A percentile compares a stretch with the other conserved stretches of the same genome.
Conservation (phyloP, 2,888 invertebrate species). For the Tenthredo notha region DNA sequence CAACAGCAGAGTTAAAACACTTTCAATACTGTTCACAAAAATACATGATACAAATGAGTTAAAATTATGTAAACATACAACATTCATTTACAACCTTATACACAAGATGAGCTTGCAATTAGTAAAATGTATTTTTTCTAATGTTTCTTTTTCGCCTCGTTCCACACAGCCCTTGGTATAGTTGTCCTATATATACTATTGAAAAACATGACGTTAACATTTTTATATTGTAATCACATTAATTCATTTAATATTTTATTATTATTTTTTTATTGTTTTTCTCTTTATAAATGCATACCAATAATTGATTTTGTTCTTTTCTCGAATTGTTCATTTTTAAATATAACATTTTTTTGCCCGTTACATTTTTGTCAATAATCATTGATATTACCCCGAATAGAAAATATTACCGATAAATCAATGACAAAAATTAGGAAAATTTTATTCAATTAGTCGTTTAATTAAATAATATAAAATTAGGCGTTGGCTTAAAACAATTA, state of each 20-base stretch:
- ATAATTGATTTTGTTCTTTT: neutral
- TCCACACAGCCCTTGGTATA: conserved; percentile 46
- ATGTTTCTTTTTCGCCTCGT: conserved; percentile 22
- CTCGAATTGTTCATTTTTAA: neutral
- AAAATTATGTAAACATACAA: conserved; percentile 51
- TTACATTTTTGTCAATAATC: neutral
- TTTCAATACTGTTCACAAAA: conserved; percentile 77
- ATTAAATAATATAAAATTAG: conserved; percentile 7
- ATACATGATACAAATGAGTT: conserved; percentile 69
- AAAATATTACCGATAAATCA: conserved; percentile 13
- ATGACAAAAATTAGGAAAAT: neutral
- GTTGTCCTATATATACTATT: conserved; percentile 37
- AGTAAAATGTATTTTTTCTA: conserved; percentile 30
- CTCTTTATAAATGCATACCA: neutral
- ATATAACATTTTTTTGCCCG: neutral
- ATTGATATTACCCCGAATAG: neutral
- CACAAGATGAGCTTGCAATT: conserved; percentile 45
- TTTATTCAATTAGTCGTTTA: neutral
- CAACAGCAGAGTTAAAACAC: conserved; percentile 70
- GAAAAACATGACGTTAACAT: conserved; percentile 31
- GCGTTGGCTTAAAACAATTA: conserved; percentile 13
- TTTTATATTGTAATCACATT: conserved; percentile 42
- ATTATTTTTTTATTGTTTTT: neutral
- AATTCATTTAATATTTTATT: conserved; percentile 20
- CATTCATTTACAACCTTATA: conserved; percentile 50